Percentiles rank a stretch among this genome's conserved stretches.
These are phyloP conservation scores for Diachasma alloeum DNA, from an alignment of 1,140 invertebrate genomes.

Conservation along the genomic window DNA sequence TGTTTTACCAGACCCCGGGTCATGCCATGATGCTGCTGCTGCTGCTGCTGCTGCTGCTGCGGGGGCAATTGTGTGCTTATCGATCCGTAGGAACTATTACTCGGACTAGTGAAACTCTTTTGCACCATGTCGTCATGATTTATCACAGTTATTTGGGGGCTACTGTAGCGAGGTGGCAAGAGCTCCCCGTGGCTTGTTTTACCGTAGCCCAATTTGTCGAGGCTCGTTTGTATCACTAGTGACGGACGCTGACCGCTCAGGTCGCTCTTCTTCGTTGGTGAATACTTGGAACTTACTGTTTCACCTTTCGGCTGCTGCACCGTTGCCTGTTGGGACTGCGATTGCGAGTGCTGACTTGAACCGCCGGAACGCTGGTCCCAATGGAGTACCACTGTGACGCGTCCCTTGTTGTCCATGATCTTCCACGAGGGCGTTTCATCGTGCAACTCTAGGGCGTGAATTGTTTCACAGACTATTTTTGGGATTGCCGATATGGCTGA, in stretches of 20 bases:
- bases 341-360: constrained; percentile 60
- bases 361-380: constrained; percentile 81
- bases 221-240: constrained; percentile 79
- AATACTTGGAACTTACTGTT: constrained; percentile 66
- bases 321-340: constrained; percentile 39
- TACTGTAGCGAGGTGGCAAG: constrained; percentile 68
- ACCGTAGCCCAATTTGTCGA: constrained; percentile 70
- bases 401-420: constrained; percentile 95
- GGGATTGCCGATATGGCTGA: constrained; percentile 92
- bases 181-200: constrained; percentile 59
- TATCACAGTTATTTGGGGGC: constrained; percentile 89
- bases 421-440: constrained; percentile 96
- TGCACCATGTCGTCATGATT: constrained; percentile 79
- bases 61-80: constrained; percentile 48
- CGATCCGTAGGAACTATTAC: constrained; percentile 62
- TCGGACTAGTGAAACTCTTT: constrained; percentile 56
- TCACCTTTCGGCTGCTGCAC: constrained; percentile 17
- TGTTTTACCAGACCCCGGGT: constrained; percentile 69
- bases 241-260: constrained; percentile 69
- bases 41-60: constrained; percentile 15
- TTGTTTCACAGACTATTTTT: constrained; percentile 95
- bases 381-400: constrained; percentile 91
- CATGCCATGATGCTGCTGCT: constrained; percentile 38
- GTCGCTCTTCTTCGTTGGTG: constrained; percentile 70
- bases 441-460: constrained; percentile 90